Evolutionary conservation across 2,113 vertebrate species (phyloP).

Genomic region (Oryzias curvinotus): DNA sequence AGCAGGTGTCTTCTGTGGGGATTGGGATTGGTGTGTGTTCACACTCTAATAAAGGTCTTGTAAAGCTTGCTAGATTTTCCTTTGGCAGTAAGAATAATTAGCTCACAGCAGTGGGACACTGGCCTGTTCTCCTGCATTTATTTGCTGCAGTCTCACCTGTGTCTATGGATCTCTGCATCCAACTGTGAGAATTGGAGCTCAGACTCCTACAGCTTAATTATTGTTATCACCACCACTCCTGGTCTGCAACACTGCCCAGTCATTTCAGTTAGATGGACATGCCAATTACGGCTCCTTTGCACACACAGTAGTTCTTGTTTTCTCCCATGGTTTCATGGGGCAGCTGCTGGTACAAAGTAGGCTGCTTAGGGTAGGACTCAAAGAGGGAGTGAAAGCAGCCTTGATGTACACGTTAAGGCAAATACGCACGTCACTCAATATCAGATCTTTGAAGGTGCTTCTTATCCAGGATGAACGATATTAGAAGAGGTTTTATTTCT

Average conservation of each 20-base stretch:
- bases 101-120: slow-evolving; percentile 41
- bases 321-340: slow-evolving; percentile 27
- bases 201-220: slow-evolving; percentile 53
- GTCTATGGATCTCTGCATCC: slow-evolving; percentile 28
- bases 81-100: slow-evolving; percentile 52
- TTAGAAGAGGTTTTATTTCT: slow-evolving; percentile 14
- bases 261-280: slow-evolving; percentile 57
- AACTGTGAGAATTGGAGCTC: slow-evolving; percentile 50
- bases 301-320: slow-evolving; percentile 14
- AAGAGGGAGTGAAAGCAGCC: slow-evolving; percentile 32
- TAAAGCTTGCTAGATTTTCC: slow-evolving; percentile 26
- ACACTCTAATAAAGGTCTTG: slow-evolving; percentile 11
- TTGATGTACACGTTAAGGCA: slow-evolving; percentile 33
- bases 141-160: slow-evolving; percentile 36
- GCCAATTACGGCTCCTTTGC: slow-evolving; percentile 51
- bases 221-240: slow-evolving; percentile 60
- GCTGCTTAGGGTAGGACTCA: slow-evolving; percentile 35
- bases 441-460: slow-evolving; percentile 48
- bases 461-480: slow-evolving; percentile 35
- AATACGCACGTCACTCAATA: slow-evolving; percentile 34
- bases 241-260: slow-evolving; percentile 41
- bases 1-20: slow-evolving; percentile 23
- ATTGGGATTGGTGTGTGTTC: slow-evolving; percentile 11
- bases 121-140: slow-evolving; percentile 19
- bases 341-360: slow-evolving; percentile 45